These are phyloP conservation scores for Myiozetetes cayanensis DNA, from an alignment of 2,113 vertebrate genomes.

Conservation along the genomic window DNA sequence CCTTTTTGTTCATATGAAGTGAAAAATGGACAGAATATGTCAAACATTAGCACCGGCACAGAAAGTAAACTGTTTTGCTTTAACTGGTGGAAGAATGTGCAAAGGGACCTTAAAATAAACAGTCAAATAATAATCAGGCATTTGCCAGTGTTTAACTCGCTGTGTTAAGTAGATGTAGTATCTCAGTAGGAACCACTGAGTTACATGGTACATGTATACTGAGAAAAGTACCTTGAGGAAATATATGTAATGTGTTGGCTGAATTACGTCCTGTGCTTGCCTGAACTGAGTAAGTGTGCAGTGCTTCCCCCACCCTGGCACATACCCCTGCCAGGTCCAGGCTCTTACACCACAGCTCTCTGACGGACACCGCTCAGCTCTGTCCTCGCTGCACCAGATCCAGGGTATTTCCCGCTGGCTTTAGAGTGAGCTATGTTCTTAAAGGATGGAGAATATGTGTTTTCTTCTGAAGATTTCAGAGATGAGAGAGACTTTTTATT, in stretches of 20 bases:
- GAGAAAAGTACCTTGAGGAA: not conserved
- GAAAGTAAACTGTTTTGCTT: not conserved
- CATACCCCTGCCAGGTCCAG: not conserved
- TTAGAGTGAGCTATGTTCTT: not conserved
- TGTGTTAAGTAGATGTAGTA: not conserved
- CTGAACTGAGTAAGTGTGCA: not conserved
- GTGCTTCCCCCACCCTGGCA: not conserved
- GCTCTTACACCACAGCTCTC: not conserved
- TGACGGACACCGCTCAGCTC: not conserved
- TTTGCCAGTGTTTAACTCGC: not conserved
- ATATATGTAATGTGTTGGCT: not conserved
- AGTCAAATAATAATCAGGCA: not conserved
- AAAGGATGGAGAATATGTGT: not conserved
- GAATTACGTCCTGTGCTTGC: not conserved
- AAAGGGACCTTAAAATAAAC: not conserved
- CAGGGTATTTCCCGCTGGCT: not conserved
- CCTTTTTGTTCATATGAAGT: not conserved
- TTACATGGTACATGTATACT: not conserved
- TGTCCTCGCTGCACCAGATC: not conserved
- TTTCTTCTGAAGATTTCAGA: not conserved
- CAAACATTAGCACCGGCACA: not conserved
- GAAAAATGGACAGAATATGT: not conserved
- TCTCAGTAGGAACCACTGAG: not conserved
- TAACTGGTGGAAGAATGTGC: not conserved
- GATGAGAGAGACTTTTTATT: constrained; percentile 1